Evolutionary conservation across 1,140 invertebrate genomes (phyloP), one percentile per base, ranked within the genome.

Genomic region (Platyscapa corneri): DNA sequence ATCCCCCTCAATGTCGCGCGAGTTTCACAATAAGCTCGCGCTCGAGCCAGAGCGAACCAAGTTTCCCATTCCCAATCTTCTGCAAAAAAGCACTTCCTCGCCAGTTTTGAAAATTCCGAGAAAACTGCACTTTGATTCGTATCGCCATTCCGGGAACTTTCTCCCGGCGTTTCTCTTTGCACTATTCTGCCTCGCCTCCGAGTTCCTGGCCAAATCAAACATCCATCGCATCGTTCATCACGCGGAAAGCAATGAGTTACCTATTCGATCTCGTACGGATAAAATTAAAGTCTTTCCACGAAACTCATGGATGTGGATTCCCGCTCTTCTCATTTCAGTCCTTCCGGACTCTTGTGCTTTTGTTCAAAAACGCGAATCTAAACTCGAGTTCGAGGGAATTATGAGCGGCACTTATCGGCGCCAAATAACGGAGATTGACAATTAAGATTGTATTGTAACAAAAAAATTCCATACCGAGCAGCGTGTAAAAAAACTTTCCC

Each of bases 71-170:
- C n/a, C n/a, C n/a, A n/a, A n/a, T 2, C 34, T 42, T n/a, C 23
- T 42, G 3, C 70, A 0, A 14, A 53, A 77, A 53, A n/a, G 7
- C 32, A 53, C 67, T n/a, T 74, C 65, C 34, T 72, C n/a, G 30
- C 23, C 7, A 23, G 32, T 34, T 76, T 83, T 83, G 34, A 76
- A 83, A 83, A 74, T 75, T 64, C 37, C 82, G 42, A 64, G 74
- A 83, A 83, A 77, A 83, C 27, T 80, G 78, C 60, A 65, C 12
- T 76, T 64, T 20, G 82, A 83, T 83, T 67, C n/a, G 12, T 77
- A 83, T 83, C 82, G 30, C 7, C 23, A 34, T 70, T 37, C 20
- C 70, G 37, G 27, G 56, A 83, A 83, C 82, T 83, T 83, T 83
- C 82, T 76, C 82, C 72, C 20, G 46, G 53, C 46, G 56, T 82